Base-by-base conservation (phyloP, 2,888 invertebrate species). In the Cylindroiulus punctatus region DNA sequence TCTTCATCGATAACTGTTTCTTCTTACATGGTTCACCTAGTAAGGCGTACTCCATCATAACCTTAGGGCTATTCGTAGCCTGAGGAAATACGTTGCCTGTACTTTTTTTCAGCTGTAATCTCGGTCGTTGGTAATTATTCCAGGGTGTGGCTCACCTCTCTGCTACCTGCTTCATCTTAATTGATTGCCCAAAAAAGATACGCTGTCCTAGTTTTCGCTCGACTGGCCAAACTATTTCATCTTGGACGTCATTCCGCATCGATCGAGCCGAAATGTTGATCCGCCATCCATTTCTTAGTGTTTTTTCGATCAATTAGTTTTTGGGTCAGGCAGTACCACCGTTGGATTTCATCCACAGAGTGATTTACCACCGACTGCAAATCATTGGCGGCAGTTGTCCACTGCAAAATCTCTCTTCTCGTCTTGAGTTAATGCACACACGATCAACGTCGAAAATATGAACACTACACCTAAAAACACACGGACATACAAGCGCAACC, bases 121-220 rank as follows among this genome's bases (percentile, higher is more conserved):
- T 82, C 82, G 82, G 82, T 82, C 82, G 42, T 42, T 82, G 10
- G 82, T 82, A 36, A 82, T 82, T 82, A 82, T 82, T 82, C 82
- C 42, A n/a, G 82, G 82, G 82, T 82, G 82, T 82, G 82, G 65
- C n/a, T 26, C 65, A 65, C 65, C 65, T 65, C 65, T 65, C 65
- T 65, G 65, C 65, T 65, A 65, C 65, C 65, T 65, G 65, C 65
- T 65, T 65, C 65, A 65, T 26, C 65, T 26, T 65, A 65, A 65
- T 65, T 65, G 65, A 65, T 65, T 65, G 65, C 65, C 65, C 65
- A 65, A 65, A 65, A 65, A 65, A 65, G 65, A 65, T 65, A 26
- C 65, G 22, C 65, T 65, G 65, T 65, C 65, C 65, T 65, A 65
- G 65, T 65, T 65, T 65, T 65, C 65, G 65, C 65, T 65, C 65